Base-by-base conservation (phyloP, 2,888 invertebrate genomes). In the Epirrhoe alternata region DNA sequence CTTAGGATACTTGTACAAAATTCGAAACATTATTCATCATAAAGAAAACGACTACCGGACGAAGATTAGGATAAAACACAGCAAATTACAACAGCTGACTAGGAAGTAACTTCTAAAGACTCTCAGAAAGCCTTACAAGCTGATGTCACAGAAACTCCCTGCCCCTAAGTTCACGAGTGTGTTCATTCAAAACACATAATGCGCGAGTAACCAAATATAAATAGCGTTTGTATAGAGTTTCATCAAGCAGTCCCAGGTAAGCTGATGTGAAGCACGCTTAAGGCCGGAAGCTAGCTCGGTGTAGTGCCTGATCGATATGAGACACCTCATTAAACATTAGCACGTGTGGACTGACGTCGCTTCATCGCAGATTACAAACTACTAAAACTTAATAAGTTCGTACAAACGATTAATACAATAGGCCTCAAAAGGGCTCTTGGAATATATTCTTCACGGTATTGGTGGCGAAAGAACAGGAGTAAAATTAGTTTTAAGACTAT, bases 341-440 rank as follows among this genome's bases (percentile, higher is more conserved):
- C 55, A 55, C 55, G 42, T 30, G 55, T 55, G 55, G 24, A 16
- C n/a, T 42, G 0, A 6, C 24, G 54, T 38, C 38, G 12, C 54
- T 5, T 50, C 12, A 42, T 17, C 38, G 38, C 38, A 42, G 35
- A 12, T 4, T 42, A 4, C 5, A 12, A 42, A 42, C 12, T 12
- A 10, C 12, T 42, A 42, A 12, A 4, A 24, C 24, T 24, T 2
- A 24, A 24, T 3, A 3, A 24, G 24, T 24, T 24, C 24, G 24
- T 24, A 24, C 24, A 24, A 24, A 24, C 24, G 24, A 24, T 24
- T 2, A 24, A 24, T 24, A 24, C 3, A 24, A 24, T 35, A 0
- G 12, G 38, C 38, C 38, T 10, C 6, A 0, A 7, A 12, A 42
- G 38, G 12, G 12, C 38, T 35, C 38, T 24, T 42, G 35, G 10